Percentiles rank a stretch among this genome's conserved stretches.
These are phyloP conservation scores for Drosophila mauritiana DNA, from an alignment of 1,140 invertebrate species.

Conservation along the genomic window DNA sequence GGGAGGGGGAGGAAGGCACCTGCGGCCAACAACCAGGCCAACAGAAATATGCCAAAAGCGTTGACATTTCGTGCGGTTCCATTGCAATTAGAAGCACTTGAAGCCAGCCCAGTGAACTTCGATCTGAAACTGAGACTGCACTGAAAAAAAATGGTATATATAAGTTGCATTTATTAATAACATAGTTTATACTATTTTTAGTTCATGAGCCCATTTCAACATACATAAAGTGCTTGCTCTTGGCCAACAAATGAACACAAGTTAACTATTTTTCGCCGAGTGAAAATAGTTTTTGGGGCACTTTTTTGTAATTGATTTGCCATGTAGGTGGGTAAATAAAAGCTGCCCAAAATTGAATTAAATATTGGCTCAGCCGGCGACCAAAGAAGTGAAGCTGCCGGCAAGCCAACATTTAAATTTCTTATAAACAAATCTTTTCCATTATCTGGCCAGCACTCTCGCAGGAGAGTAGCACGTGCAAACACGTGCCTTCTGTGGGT, in stretches of 20 bases:
- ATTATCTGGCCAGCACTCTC: conserved; percentile 33
- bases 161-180: neutral
- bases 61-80: conserved; percentile 75
- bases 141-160: neutral
- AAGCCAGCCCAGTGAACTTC: conserved; percentile 47
- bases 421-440: conserved; percentile 66
- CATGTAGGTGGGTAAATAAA: conserved; percentile 53
- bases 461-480: conserved; percentile 25
- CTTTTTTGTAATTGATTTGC: conserved; percentile 69
- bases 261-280: neutral
- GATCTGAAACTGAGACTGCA: conserved; percentile 21
- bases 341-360: conserved; percentile 61
- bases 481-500: conserved; percentile 31
- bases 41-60: conserved; percentile 68
- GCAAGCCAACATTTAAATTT: conserved; percentile 51
- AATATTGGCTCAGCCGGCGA: conserved; percentile 36
- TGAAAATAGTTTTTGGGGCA: conserved; percentile 18
- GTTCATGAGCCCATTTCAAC: neutral
- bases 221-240: too few species aligned
- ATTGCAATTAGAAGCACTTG: conserved; percentile 74
- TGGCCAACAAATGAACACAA: too few species aligned
- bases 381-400: conserved; percentile 20
- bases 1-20: conserved; percentile 53
- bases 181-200: too few species aligned
- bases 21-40: conserved; percentile 44